A percentile compares a stretch with the other conserved stretches of the same genome.
Conservation (phyloP, 2,888 invertebrate genomes). For the Sialis fuliginosa region DNA sequence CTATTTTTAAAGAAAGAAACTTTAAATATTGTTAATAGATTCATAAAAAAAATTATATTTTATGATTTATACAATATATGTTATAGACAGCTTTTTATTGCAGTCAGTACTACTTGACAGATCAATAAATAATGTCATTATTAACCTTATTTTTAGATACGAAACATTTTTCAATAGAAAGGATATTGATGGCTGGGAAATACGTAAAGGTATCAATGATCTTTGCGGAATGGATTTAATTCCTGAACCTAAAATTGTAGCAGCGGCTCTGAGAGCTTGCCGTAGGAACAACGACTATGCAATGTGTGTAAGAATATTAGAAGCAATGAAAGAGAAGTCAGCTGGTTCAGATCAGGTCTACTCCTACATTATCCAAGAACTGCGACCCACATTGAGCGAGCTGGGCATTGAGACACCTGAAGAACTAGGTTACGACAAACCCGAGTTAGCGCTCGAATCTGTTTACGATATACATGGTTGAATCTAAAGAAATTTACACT, state of each 20-base stretch:
- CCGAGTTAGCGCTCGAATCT: conserved; percentile 71
- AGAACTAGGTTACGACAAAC: conserved; percentile 92
- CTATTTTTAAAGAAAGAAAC: not conserved
- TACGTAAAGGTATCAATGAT: conserved; percentile 82
- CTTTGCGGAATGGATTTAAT: conserved; percentile 78
- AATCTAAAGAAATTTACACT: not conserved
- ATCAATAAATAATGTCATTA: not conserved
- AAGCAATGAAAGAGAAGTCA: conserved; percentile 81
- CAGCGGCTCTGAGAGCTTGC: conserved; percentile 77
- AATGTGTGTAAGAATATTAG: conserved; percentile 80
- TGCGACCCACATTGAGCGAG: conserved; percentile 81
- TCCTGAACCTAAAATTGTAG: conserved; percentile 80
- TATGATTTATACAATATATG: too few relatives aligned
- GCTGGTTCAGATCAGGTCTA: conserved; percentile 55
- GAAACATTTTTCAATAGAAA: conserved; percentile 68
- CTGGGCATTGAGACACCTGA: conserved; percentile 87
- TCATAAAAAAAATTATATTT: not conserved
- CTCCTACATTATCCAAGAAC: conserved; percentile 76
- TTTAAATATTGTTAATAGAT: not conserved
- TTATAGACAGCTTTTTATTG: too few relatives aligned
- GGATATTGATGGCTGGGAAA: conserved; percentile 89
- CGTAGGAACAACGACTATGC: conserved; percentile 89
- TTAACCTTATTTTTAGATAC: conserved; percentile 33
- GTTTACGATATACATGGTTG: conserved; percentile 45
- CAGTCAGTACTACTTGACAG: not conserved